phyloP scores from a whole-genome alignment of 2,113 vertebrate species.

The Cyanoliseus patagonus region DNA sequence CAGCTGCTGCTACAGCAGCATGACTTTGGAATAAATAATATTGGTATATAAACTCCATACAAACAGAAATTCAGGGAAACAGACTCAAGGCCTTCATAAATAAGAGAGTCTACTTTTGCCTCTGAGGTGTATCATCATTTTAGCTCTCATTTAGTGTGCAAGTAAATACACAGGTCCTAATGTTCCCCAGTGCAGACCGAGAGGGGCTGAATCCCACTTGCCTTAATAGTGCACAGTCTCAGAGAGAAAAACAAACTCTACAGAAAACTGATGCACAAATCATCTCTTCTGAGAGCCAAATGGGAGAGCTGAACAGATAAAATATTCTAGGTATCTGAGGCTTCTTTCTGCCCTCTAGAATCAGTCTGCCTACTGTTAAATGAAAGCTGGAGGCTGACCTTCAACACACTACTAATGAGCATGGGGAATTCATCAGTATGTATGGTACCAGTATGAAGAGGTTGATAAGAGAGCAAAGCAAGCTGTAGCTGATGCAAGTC shows the following conservation, averaged over 20 bases:
- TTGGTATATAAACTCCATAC: not conserved
- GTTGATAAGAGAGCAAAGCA: slow-evolving; percentile 77
- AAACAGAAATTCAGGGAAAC: slow-evolving; percentile 3
- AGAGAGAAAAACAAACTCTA: not conserved
- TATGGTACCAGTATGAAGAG: slow-evolving; percentile 39
- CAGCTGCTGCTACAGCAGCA: not conserved
- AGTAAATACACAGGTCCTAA: not conserved
- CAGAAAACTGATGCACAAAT: not conserved
- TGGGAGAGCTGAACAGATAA: not conserved
- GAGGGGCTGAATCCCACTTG: not conserved
- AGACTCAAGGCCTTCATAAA: not conserved
- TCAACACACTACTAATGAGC: slow-evolving; percentile 68
- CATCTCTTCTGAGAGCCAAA: not conserved
- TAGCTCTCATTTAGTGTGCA: not conserved
- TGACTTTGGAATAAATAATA: slow-evolving; percentile 24
- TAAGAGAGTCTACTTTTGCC: not conserved
- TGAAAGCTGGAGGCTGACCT: slow-evolving; percentile 77
- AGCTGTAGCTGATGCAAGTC: slow-evolving; percentile 69
- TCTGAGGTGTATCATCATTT: not conserved
- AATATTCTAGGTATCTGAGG: not conserved
- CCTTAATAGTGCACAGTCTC: not conserved
- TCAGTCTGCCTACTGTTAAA: slow-evolving; percentile 71
- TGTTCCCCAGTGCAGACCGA: not conserved
- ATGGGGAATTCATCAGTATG: slow-evolving; percentile 73
- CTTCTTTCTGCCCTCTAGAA: slow-evolving; percentile 60